Evolutionary conservation across 2,888 invertebrate species (phyloP).

Genomic region (Volucella inanis): DNA sequence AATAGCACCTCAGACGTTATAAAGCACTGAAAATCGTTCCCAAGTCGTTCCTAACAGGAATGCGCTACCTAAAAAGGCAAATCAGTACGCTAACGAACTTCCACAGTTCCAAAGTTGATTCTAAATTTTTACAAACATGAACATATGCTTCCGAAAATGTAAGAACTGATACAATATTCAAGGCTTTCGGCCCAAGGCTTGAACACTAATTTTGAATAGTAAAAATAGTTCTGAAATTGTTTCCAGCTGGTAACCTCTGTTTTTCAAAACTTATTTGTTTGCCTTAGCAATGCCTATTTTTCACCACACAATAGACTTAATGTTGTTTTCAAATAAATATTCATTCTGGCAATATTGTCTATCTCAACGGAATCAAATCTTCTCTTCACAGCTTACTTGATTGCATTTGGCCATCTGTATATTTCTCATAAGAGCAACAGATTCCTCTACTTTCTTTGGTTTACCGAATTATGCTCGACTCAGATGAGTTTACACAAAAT

Average conservation of each 20-base stretch:
- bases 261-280: too few relatives aligned
- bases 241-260: too few relatives aligned
- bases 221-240: too few relatives aligned
- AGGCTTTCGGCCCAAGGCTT: background rate
- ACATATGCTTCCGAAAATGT: slow-evolving; percentile 5
- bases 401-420: slow-evolving; percentile 9
- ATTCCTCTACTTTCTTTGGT: background rate
- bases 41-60: too few relatives aligned
- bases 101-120: too few relatives aligned
- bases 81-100: too few relatives aligned
- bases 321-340: background rate
- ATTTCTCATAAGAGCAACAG: background rate
- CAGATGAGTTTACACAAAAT: slow-evolving; percentile 17
- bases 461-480: slow-evolving; percentile 18
- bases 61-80: too few relatives aligned
- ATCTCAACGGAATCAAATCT: background rate
- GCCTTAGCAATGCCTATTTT: too few relatives aligned
- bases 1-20: too few relatives aligned
- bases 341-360: slow-evolving; percentile 6
- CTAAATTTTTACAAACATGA: background rate
- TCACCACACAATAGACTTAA: too few relatives aligned
- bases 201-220: too few relatives aligned
- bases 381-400: slow-evolving; percentile 25
- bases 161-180: background rate
- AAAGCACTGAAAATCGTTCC: too few relatives aligned